Evolutionary conservation across 2,113 vertebrate species (phyloP).

Genomic region (Pseudopodoces humilis): DNA sequence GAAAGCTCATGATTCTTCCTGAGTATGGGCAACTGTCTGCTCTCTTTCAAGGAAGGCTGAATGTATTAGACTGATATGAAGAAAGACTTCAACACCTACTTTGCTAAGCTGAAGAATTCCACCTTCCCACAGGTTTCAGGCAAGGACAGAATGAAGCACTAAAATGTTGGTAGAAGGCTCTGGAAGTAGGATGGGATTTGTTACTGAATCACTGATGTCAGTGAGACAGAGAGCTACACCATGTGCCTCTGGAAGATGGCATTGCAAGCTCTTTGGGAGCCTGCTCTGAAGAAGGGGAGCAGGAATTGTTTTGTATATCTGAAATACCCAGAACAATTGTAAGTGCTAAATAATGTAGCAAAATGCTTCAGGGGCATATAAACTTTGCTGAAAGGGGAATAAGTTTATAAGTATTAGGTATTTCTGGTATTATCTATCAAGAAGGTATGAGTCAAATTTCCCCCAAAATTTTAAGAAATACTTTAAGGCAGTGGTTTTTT

Average conservation of each 20-base stretch:
- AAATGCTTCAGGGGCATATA: background rate
- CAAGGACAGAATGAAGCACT: background rate
- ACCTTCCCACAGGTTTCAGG: background rate
- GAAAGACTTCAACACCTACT: background rate
- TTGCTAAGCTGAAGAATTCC: background rate
- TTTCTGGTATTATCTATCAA: background rate
- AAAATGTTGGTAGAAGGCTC: background rate
- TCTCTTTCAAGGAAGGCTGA: background rate
- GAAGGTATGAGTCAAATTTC: background rate
- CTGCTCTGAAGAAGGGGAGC: background rate
- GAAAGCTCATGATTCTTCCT: background rate
- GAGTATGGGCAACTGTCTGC: no score
- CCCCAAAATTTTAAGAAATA: background rate
- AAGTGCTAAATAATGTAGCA: background rate
- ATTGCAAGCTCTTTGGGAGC: background rate
- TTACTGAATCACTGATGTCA: background rate
- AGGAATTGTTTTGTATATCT: background rate
- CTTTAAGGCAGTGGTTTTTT: background rate
- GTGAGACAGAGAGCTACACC: background rate
- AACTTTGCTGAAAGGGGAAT: background rate
- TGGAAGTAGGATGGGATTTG: background rate
- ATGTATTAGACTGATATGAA: background rate
- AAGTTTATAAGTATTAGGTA: background rate
- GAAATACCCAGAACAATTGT: background rate
- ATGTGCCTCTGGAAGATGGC: background rate